Evolutionary conservation across 2,797 vertebrate species (phyloP), one percentile per base, ranked within the genome.

Genomic region (Harpagifer antarcticus): DNA sequence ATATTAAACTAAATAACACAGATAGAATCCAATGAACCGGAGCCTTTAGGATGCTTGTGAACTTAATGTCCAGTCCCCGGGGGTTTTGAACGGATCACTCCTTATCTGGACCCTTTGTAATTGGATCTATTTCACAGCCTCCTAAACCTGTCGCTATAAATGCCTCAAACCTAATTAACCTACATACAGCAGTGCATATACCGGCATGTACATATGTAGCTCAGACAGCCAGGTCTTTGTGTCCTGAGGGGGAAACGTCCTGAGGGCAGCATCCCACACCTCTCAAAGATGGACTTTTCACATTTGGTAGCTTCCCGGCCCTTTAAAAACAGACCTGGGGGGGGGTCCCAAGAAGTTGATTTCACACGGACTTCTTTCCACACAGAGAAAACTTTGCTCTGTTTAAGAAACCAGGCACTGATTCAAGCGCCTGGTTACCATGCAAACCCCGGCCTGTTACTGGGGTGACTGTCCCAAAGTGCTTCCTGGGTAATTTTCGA

Each of bases 401-500:
- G 90, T 93, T 92, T 82, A 91, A 90, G 87, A 92, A 87, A 83
- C 88, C 91, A 89, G 82, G 86, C 85, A 75, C 88, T 93, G 91
- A 94, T 88, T 93, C 91, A 95, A 93, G 89, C 76, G 88, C 89
- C 89, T 83, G 86, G 94, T 95, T 94, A 91, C 94, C 92, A 94
- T 94, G 94, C 68, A 83, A 93, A 92, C 91, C 91, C 85, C 86
- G 65, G 90, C 88, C 88, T 90, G 94, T 95, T 94, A 93, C 93
- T 93, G 91, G 89, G 94, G 94, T 81, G 91, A 95, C 93, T 90
- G 87, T 92, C 91, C 93, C 88, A 92, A 92, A 95, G 93, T 94
- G 93, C 92, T 95, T 95, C 94, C 94, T 95, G 93, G 92, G 93
- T 94, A 94, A 94, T 94, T 94, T 94, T 94, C 89, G 93, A 95